Evolutionary conservation across 2,797 vertebrate genomes (phyloP), one percentile per base, ranked within the genome.

Genomic region (Platyrinchus mystaceus): DNA sequence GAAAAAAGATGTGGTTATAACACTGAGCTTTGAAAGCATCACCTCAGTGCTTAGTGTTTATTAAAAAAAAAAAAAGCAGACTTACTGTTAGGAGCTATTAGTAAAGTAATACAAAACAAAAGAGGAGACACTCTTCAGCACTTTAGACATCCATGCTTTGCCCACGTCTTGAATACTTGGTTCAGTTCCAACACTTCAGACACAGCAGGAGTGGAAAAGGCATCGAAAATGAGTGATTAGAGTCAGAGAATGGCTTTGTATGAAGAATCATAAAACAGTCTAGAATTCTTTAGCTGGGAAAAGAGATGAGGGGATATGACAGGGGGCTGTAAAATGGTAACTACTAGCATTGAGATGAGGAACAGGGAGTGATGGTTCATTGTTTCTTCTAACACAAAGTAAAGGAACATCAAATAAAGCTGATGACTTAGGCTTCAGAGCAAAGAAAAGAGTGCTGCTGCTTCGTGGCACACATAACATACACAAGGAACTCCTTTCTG

Each of bases 71-170:
- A 77, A 79, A 64, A 67, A 59, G 36, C 62, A 75, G 59, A 69
- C 67, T 91, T 88, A 78, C 85, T 76, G 73, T 89, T 90, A 79
- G 87, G 62, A 94, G 83, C 74, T 84, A 86, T 94, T 94, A 91
- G 69, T 76, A 81, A 93, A 87, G 75, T 87, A 87, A 87, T 63
- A 63, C 59, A 89, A 96, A 94, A 90, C 90, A 93, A 96, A 94
- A 87, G 88, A 83, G 70, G 68, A 89, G 71, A 67, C 46, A 34
- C 70, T 90, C 84, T 94, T 90, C 74, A 87, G 85, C 73, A 75
- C 85, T 90, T 94, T 66, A 96, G 73, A 86, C 85, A 86, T 71
- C 69, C 83, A n/a, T 23, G 63, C 69, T 94, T 95, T 94, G 73
- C 85, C 83, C 66, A 68, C 88, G 76, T 86, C 83, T 91, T 90